These are phyloP conservation scores for Alentia gelatinosa DNA, from an alignment of 2,888 invertebrate species.

Conservation along the genomic window DNA sequence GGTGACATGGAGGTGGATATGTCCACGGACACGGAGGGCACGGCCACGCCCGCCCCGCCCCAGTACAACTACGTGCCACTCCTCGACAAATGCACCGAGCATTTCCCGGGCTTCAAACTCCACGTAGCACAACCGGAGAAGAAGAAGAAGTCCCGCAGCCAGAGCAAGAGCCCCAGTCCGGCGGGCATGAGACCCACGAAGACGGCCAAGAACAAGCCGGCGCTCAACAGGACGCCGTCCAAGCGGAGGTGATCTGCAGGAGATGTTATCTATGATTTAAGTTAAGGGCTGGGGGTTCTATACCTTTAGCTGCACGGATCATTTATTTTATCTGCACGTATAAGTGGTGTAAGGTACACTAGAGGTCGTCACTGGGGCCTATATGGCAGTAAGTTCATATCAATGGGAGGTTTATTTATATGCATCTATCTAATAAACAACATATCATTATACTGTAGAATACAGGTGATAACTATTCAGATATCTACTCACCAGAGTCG, in stretches of 20 bases:
- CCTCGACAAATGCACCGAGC: conserved; percentile 74
- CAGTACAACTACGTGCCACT: conserved; percentile 75
- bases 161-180: conserved; percentile 76
- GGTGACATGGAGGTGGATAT: conserved; percentile 57
- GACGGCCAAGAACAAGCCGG: conserved; percentile 10
- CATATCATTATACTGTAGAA: too few species aligned
- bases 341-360: too few species aligned
- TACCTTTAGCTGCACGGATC: too few species aligned
- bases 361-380: too few species aligned
- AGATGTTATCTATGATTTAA: neutral
- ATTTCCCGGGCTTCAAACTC: conserved; percentile 76
- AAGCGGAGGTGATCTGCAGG: conserved; percentile 32
- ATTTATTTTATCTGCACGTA: too few species aligned
- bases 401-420: too few species aligned
- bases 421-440: too few species aligned
- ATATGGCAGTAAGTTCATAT: too few species aligned
- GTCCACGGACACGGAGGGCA: conserved; percentile 57
- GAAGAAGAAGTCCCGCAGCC: conserved; percentile 68
- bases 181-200: conserved; percentile 67
- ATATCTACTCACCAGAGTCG: too few species aligned
- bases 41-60: conserved; percentile 60
- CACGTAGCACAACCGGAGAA: conserved; percentile 65
- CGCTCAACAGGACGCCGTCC: conserved; percentile 48
- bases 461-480: too few species aligned
- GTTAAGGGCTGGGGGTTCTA: neutral